Evolutionary conservation across 2,113 vertebrate species (phyloP).

Genomic region (Cairina moschata): DNA sequence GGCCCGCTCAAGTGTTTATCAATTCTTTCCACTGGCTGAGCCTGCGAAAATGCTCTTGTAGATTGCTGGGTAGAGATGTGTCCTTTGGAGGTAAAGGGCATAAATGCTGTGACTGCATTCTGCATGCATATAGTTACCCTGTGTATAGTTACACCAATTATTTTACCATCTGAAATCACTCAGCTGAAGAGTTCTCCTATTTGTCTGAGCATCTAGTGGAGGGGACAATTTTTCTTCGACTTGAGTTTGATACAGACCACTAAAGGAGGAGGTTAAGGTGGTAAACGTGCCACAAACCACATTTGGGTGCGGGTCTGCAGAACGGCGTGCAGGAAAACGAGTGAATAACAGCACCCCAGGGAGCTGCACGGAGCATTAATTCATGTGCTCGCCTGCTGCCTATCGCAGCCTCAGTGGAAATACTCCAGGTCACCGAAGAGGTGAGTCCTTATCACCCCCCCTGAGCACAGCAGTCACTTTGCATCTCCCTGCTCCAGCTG

Average conservation of each 20-base stretch:
- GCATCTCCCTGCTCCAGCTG: constrained; percentile 46
- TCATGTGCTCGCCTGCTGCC: background rate
- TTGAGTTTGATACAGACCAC: background rate
- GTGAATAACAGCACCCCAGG: constrained; percentile 31
- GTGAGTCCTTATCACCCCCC: constrained; percentile 44
- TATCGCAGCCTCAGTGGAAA: background rate
- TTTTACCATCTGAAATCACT: constrained; percentile 30
- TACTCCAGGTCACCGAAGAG: constrained; percentile 25
- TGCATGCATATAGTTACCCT: background rate
- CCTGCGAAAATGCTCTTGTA: constrained; percentile 11
- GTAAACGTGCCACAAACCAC: background rate
- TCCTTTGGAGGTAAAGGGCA: constrained; percentile 26
- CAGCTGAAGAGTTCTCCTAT: constrained; percentile 29
- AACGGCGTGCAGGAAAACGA: background rate
- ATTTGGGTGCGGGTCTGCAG: background rate
- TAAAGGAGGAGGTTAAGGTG: constrained; percentile 2
- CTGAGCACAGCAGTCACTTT: constrained; percentile 9
- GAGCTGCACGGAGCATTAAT: constrained; percentile 41
- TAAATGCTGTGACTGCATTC: background rate
- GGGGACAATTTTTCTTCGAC: background rate
- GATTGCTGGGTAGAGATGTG: background rate
- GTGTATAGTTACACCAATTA: constrained; percentile 15
- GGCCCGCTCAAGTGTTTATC: background rate
- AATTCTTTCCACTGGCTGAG: constrained; percentile 54
- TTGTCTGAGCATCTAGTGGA: background rate